Evolutionary conservation across 1,140 invertebrate species (phyloP).

Genomic region (Lysiphlebus fabarum): DNA sequence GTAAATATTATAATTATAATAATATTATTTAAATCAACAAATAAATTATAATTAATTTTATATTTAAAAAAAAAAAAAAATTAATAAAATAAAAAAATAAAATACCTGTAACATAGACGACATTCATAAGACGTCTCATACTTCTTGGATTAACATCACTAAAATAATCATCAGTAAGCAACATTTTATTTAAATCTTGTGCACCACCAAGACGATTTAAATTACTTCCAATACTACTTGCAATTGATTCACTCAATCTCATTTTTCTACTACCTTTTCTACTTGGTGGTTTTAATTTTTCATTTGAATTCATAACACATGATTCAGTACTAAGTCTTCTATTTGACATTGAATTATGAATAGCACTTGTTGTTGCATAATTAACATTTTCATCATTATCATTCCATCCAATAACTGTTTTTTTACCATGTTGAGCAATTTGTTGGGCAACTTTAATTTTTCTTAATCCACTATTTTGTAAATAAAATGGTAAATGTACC

Average conservation of each 20-base stretch:
- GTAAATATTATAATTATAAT: too few species aligned
- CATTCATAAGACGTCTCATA: slow-evolving; percentile 95
- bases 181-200: slow-evolving; percentile 77
- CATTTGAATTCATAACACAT: slow-evolving; percentile 71
- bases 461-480: slow-evolving; percentile 92
- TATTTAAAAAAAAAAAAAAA: not conserved
- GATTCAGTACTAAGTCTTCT: slow-evolving; percentile 76
- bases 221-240: slow-evolving; percentile 84
- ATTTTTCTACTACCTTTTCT: slow-evolving; percentile 66
- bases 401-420: slow-evolving; percentile 29
- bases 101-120: slow-evolving; percentile 89
- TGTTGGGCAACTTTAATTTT: slow-evolving; percentile 85
- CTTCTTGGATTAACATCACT: slow-evolving; percentile 96
- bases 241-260: slow-evolving; percentile 81
- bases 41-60: slow-evolving; percentile 8
- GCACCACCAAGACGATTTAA: slow-evolving; percentile 71
- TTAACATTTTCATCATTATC: slow-evolving; percentile 56
- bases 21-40: not conserved
- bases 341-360: slow-evolving; percentile 63
- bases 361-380: slow-evolving; percentile 47
- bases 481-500: slow-evolving; percentile 95
- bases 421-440: slow-evolving; percentile 60
- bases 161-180: slow-evolving; percentile 93
- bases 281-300: slow-evolving; percentile 61
- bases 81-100: not conserved